Evolutionary conservation across 2,797 vertebrate genomes (phyloP), one percentile per base, ranked within the genome.

Genomic region (Cephalopachus bancanus): DNA sequence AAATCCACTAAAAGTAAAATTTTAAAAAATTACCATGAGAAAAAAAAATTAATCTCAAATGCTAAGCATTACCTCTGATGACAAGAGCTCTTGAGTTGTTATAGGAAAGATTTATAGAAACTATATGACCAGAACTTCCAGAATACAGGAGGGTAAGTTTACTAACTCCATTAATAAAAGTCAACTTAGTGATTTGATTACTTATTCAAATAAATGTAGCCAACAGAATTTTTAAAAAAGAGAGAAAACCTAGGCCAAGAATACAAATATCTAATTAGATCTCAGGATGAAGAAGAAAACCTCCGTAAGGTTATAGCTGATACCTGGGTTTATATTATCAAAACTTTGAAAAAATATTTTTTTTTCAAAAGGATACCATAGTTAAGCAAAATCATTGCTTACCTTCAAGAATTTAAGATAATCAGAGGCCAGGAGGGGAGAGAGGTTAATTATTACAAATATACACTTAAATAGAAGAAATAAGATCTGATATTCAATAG

Each of bases 191-290:
- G 28, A 62, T 62, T 72, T 85, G 26, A 7, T 49, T 78, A 94
- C 91, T 71, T 64, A 72, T 55, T 91, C 53, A 71, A 84, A 84
- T 64, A 69, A 9, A 55, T 20, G 3, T 55, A 60, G 44, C 44
- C 80, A 85, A 85, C 37, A 71, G 44, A 81, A 64, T 67, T 67
- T 14, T 28, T 16, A 30, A 67, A 67, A 65, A 65, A 67, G n/a
- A 67, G n/a, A 67, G n/a, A 16, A 67, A 30, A 33, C 7, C 65
- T 19, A n/a, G 16, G 24, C 30, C 26, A 55, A 71, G 24, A 20
- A 79, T 78, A 28, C 57, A 85, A 94, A 79, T 86, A 91, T 49
- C 49, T 74, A 49, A 64, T 80, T n/a, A 80, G 59, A 91, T 33
- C 28, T 65, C 57, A 80, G 19, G n/a, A 53, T n/a, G 37, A 86